Conservation (phyloP, 2,797 vertebrate species). For the Chiroxiphia lanceolata region DNA sequence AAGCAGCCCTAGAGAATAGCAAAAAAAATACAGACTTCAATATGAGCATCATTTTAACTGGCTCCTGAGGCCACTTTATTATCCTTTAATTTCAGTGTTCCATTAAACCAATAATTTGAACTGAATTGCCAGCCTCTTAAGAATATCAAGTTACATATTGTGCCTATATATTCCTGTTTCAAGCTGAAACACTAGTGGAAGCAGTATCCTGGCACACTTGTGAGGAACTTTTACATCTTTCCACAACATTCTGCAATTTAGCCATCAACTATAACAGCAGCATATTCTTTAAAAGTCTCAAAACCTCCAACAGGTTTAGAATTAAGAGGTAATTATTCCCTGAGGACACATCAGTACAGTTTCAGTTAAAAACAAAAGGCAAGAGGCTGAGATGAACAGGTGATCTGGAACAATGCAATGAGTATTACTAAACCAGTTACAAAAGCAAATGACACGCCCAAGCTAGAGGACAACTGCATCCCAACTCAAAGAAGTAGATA, state of each 20-base stretch:
- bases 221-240: not conserved
- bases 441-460: not conserved
- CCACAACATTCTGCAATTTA: not conserved
- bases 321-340: not conserved
- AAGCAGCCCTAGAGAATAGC: constrained; percentile 88
- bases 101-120: not conserved
- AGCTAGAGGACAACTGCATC: not conserved
- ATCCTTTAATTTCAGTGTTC: not conserved
- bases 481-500: not conserved
- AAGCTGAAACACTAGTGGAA: not conserved
- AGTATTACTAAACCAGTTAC: not conserved
- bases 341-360: not conserved
- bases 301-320: not conserved
- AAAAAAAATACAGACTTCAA: not conserved
- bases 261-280: not conserved
- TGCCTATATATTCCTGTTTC: not conserved
- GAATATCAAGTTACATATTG: not conserved
- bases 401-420: not conserved
- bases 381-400: not conserved
- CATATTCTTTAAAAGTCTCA: not conserved
- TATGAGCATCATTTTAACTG: not conserved
- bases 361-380: not conserved
- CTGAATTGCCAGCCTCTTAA: not conserved
- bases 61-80: not conserved
- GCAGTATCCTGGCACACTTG: not conserved